Base-by-base conservation (phyloP, 1,140 invertebrate genomes). In the Megathymus violae region DNA sequence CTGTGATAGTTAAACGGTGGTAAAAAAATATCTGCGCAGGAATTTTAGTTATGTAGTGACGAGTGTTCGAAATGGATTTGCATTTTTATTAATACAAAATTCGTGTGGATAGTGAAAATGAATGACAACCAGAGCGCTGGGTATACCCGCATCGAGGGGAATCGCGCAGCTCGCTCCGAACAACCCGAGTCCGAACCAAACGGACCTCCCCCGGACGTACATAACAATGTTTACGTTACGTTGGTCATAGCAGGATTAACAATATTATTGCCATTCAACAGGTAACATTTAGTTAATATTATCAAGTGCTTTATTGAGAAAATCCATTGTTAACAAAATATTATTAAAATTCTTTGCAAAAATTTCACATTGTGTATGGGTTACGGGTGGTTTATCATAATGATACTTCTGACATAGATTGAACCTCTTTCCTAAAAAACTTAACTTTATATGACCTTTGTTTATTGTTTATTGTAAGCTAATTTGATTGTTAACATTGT, bases 261-360 rank as follows among this genome's bases (percentile, higher is more conserved):
- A 13, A 98, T 98, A 78, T 93, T 98, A 7, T 90, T 98, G 19
- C 97, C 97, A 0, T 98, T 97, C 87, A 98, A 98, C 92, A 97
- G 96, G 96, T 96, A 78, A 80, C n/a, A n/a, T n/a, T n/a, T n/a
- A n/a, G 19, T 60, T 54, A 52, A 48, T 6, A 22, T 27, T 25
- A 50, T 15, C 19, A 58, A 19, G 16, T 9, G 9, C 36, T 22
- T 41, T 46, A 38, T 38, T 64, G 5, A 5, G 2, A n/a, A n/a
- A n/a, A n/a, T n/a, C n/a, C n/a, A n/a, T n/a, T n/a, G n/a, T n/a
- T n/a, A n/a, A n/a, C n/a, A n/a, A n/a, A n/a, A n/a, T n/a, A n/a
- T n/a, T n/a, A n/a, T n/a, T n/a, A n/a, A n/a, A n/a, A n/a, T n/a
- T n/a, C n/a, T n/a, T n/a, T n/a, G n/a, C n/a, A n/a, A n/a, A n/a